Evolutionary conservation across 30 jellyfish, hydroid and myxozoan genomes (phyloP).

Genomic region (Mastigias papua): DNA sequence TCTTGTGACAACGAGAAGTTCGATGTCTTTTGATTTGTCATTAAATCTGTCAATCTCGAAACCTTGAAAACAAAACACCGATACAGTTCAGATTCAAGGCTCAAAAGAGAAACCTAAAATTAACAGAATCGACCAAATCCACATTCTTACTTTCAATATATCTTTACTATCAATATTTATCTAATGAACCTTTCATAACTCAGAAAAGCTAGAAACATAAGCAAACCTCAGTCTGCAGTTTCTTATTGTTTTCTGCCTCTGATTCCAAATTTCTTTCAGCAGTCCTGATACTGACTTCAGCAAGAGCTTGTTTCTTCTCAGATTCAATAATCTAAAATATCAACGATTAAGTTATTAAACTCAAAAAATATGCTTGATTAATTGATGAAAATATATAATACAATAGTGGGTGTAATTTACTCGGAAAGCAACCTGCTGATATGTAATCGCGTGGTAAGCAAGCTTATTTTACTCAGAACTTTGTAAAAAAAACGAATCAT

Average conservation of each 20-base stretch:
- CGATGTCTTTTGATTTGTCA: constrained; percentile 94
- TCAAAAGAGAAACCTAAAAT: background rate
- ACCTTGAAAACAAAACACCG: constrained; percentile 43
- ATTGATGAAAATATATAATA: too few relatives aligned
- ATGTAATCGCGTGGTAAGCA: too few relatives aligned
- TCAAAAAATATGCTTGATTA: too few relatives aligned
- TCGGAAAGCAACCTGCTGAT: too few relatives aligned
- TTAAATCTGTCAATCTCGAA: constrained; percentile 73
- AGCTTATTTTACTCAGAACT: too few relatives aligned
- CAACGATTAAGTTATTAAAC: too few relatives aligned
- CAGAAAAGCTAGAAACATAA: background rate
- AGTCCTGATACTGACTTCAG: constrained; percentile 82
- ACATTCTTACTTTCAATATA: too few relatives aligned
- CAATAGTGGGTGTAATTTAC: too few relatives aligned
- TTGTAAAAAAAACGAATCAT: too few relatives aligned
- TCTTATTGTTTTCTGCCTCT: constrained; percentile 84
- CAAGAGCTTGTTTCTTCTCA: constrained; percentile 86
- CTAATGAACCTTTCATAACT: too few relatives aligned
- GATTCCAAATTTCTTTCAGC: constrained; percentile 90
- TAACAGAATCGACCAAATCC: too few relatives aligned
- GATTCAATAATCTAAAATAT: constrained; percentile 78
- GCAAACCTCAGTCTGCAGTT: constrained; percentile 86
- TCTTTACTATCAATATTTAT: too few relatives aligned
- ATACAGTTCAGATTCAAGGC: background rate
- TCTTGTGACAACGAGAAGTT: constrained; percentile 95